Evolutionary conservation across 2,113 vertebrate species (phyloP), one percentile per base, ranked within the genome.

Genomic region (Dissostichus mawsoni): DNA sequence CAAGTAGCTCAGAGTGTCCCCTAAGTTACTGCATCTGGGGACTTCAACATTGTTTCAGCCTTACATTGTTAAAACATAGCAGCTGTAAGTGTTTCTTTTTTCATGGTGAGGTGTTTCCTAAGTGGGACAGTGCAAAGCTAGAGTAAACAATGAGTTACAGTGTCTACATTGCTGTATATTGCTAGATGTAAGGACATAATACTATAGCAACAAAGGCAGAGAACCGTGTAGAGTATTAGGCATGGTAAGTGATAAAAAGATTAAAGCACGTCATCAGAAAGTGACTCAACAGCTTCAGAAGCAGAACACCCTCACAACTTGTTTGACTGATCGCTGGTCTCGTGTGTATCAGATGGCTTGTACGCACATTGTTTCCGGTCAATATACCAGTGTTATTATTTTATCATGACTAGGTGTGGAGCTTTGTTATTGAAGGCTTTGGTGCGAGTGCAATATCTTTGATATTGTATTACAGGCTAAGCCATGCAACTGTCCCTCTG

Each of bases 391-490:
- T 83, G 83, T 74, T 84, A 79, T 91, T 87, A 86, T 91, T 93
- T 87, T 69, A 89, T 84, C 56, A 80, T 52, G 72, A 74, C 62
- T 78, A 61, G 84, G 83, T 81, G 72, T 75, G 67, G 74, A 88
- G 82, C 72, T 86, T 70, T 90, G 70, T 82, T 85, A 87, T 84
- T 76, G 80, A 87, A 89, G 86, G 89, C 81, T 66, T 71, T 78
- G 76, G 64, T 74, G 55, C 52, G 74, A 89, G 76, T 67, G 85
- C 67, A 86, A 82, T 80, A 82, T 84, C 71, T 86, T 91, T 89
- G 76, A 88, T 86, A 91, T 88, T 91, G 84, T 53, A 82, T 93
- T 90, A 86, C 88, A 87, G 51, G 76, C 67, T 69, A 61, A 83
- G 83, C 72, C 81, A 56, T 72, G 66, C 53, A 81, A 80, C 67